Percentiles rank a stretch among this genome's conserved stretches.
phyloP scores from a whole-genome alignment of 2,113 vertebrate species.

The Crotalus viridis region DNA sequence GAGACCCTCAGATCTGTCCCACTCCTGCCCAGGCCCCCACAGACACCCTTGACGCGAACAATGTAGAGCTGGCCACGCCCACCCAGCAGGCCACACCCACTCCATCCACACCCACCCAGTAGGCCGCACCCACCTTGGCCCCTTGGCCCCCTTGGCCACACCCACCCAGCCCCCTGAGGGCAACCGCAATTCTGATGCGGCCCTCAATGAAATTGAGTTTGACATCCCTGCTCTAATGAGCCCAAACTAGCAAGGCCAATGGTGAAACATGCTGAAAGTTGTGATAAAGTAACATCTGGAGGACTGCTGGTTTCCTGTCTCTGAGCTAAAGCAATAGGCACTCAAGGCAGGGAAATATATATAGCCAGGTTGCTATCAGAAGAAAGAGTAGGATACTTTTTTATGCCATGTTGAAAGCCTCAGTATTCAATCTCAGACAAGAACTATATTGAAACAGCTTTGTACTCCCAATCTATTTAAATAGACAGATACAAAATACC shows the following conservation, averaged over 20 bases:
- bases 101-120: no score
- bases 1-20: no score
- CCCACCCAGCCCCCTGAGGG: no score
- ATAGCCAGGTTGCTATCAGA: not conserved
- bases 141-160: no score
- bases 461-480: not conserved
- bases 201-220: no score
- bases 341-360: not conserved
- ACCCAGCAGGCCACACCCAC: no score
- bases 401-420: not conserved
- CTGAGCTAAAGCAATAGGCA: not conserved
- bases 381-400: not conserved
- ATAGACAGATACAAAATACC: not conserved
- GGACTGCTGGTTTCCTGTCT: not conserved
- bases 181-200: no score
- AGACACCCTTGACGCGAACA: no score
- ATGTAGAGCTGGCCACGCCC: no score
- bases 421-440: conserved; percentile 26
- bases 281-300: not conserved
- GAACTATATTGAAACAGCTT: conserved; percentile 40
- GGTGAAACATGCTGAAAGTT: not conserved
- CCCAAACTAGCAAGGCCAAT: not conserved
- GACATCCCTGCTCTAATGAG: not conserved
- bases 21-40: no score
- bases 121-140: no score